Evolutionary conservation across 2,113 vertebrate genomes (phyloP).

Genomic region (Hippocampus zosterae): DNA sequence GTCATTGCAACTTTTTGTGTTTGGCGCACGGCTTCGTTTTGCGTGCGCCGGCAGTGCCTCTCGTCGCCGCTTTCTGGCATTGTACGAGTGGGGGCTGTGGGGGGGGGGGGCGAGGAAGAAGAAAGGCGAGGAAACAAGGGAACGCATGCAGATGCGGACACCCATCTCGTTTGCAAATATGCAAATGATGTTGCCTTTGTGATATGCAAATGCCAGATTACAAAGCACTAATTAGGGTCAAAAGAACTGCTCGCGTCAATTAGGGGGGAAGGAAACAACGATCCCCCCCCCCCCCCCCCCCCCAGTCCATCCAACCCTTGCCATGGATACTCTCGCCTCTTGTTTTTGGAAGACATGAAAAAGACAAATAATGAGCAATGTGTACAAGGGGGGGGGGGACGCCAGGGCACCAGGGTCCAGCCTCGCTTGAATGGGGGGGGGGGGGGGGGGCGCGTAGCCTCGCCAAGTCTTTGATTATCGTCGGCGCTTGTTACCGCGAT

Average conservation of each 20-base stretch:
- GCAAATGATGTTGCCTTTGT: conserved; percentile 87
- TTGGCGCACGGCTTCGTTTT: conserved; percentile 11
- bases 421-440: conserved; percentile 24
- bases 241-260: conserved; percentile 87
- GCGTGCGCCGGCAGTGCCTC: conserved; percentile 53
- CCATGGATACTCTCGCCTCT: conserved; percentile 69
- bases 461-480: neutral
- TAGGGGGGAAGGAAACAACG: conserved; percentile 75
- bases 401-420: conserved; percentile 41
- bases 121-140: conserved; percentile 68
- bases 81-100: conserved; percentile 37
- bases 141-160: conserved; percentile 75
- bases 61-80: conserved; percentile 70
- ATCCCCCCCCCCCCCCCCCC: conserved; percentile 48
- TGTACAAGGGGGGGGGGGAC: conserved; percentile 44
- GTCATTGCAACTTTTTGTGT: conserved; percentile 14
- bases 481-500: too few species aligned
- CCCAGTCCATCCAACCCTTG: conserved; percentile 37
- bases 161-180: conserved; percentile 88
- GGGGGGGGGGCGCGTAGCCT: conserved; percentile 5
- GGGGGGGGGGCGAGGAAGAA: conserved; percentile 44
- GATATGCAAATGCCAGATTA: conserved; percentile 88
- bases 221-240: conserved; percentile 92
- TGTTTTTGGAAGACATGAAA: conserved; percentile 68
- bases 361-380: conserved; percentile 61